Evolutionary conservation across 2,113 vertebrate genomes (phyloP).

Genomic region (Heterochromis multidens): DNA sequence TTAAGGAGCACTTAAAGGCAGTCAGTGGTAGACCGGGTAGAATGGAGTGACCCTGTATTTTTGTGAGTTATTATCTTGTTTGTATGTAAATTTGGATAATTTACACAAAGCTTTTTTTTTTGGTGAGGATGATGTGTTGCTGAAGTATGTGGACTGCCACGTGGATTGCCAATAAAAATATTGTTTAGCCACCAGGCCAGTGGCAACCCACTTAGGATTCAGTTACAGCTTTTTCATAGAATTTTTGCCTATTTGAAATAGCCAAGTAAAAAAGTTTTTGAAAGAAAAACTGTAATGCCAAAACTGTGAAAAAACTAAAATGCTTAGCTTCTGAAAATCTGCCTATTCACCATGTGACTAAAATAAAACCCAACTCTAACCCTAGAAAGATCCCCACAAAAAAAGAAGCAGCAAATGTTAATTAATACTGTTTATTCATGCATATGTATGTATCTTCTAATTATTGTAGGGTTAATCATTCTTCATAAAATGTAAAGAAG

Average conservation of each 20-base stretch:
- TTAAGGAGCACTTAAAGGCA: too few species aligned
- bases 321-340: not conserved
- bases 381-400: not conserved
- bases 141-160: not conserved
- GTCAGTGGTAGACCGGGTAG: too few species aligned
- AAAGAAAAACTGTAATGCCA: not conserved
- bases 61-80: too few species aligned
- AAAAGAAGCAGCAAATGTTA: not conserved
- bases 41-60: too few species aligned
- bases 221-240: not conserved
- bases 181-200: not conserved
- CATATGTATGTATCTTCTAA: not conserved
- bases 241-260: not conserved
- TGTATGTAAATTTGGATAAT: not conserved
- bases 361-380: not conserved
- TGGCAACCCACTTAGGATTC: not conserved
- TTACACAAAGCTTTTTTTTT: not conserved
- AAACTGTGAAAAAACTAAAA: not conserved
- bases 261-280: not conserved
- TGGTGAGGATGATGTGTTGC: not conserved
- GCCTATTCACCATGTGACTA: not conserved
- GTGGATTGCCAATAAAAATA: not conserved
- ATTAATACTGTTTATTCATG: not conserved
- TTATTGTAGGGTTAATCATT: not conserved
- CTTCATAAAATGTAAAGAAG: not conserved